These are phyloP conservation scores for Henricia sp. DNA, from an alignment of 53 echinoderm and acorn worm species.

Conservation along the genomic window DNA sequence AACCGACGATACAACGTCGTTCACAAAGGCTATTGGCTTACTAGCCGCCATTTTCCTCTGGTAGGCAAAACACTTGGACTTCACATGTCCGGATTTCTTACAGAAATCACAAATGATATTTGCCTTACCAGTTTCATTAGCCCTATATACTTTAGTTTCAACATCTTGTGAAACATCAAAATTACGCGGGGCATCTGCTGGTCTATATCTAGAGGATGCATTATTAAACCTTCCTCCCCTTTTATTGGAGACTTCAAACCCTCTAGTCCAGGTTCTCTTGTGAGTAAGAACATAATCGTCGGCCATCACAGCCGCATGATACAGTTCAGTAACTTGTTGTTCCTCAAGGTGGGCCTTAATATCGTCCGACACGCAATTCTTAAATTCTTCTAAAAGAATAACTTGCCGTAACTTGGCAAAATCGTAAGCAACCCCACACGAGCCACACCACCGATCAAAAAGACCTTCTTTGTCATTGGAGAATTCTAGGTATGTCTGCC, in stretches of 20 bases:
- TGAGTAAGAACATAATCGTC: background rate
- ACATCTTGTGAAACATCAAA: too few relatives aligned
- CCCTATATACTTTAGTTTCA: background rate
- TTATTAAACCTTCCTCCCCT: constrained; percentile 26
- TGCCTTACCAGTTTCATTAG: background rate
- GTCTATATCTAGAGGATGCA: background rate
- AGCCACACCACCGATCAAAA: constrained; percentile 35
- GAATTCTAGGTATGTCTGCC: constrained; percentile 4
- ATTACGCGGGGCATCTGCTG: too few relatives aligned
- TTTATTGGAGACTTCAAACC: background rate
- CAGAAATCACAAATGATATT: constrained; percentile 22
- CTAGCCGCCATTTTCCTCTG: background rate
- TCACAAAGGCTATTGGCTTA: background rate
- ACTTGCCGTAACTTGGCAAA: constrained; percentile 37
- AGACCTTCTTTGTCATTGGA: constrained; percentile 13
- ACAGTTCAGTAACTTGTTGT: constrained; percentile 17
- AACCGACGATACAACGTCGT: background rate
- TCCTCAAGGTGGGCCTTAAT: constrained; percentile 39
- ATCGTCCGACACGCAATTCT: constrained; percentile 7
- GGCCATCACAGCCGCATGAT: constrained; percentile 21
- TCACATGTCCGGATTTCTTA: constrained; percentile 11
- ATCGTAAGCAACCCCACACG: constrained; percentile 9
- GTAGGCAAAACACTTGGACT: constrained; percentile 7
- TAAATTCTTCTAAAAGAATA: constrained; percentile 43
- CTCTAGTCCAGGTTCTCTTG: background rate